phyloP scores from a whole-genome alignment of 2,888 invertebrate species.

The Drosophila lacicola region DNA sequence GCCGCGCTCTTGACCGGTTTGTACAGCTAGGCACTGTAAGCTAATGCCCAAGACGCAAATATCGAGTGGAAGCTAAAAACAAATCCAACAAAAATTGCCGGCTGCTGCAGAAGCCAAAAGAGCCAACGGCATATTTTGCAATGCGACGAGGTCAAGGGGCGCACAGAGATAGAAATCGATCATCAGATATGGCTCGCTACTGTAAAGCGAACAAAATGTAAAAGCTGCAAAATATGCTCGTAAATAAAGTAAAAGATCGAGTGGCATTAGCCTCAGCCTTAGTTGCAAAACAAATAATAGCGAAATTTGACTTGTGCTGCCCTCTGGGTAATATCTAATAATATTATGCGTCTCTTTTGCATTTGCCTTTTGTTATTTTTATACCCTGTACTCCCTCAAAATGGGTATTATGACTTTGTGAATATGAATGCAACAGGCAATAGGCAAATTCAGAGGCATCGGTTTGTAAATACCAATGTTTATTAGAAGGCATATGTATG shows the following conservation, averaged over 20 bases:
- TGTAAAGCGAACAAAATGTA: constrained; percentile 18
- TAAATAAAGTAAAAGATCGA: constrained; percentile 37
- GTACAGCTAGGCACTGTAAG: constrained; percentile 59
- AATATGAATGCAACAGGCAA: not conserved
- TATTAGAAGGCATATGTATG: too few species aligned
- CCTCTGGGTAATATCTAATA: constrained; percentile 53
- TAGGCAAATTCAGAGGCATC: too few species aligned
- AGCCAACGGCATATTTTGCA: constrained; percentile 70
- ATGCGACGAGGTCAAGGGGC: constrained; percentile 70
- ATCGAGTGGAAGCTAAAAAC: constrained; percentile 22
- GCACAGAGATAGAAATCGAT: constrained; percentile 39
- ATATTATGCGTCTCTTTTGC: constrained; percentile 47
- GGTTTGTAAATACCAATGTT: too few species aligned
- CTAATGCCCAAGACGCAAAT: constrained; percentile 25
- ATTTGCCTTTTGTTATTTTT: constrained; percentile 27
- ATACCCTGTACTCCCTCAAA: not conserved
- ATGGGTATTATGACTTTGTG: not conserved
- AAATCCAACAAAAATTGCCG: constrained; percentile 47
- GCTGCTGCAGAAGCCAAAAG: constrained; percentile 39
- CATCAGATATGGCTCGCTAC: constrained; percentile 49
- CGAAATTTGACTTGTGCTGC: constrained; percentile 34
- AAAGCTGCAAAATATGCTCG: not conserved
- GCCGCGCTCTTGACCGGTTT: constrained; percentile 75
- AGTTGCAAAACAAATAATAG: constrained; percentile 16
- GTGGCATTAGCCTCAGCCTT: constrained; percentile 55